Evolutionary conservation across 2,888 invertebrate genomes (phyloP), one percentile per base, ranked within the genome.

Genomic region (Drosophila flavopinicola): DNA sequence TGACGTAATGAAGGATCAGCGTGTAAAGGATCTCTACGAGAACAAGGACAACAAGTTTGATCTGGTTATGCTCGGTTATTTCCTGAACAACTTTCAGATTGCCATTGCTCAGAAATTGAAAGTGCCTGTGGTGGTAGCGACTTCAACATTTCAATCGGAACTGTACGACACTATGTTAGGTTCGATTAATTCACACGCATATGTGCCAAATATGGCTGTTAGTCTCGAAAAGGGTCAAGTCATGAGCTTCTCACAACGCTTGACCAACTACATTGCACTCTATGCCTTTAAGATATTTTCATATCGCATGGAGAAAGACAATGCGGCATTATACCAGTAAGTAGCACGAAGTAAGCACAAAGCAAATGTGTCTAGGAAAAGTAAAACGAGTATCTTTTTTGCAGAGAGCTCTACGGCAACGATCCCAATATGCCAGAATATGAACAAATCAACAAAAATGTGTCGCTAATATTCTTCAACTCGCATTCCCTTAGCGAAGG

Each of bases 21-120:
- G 73, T 0, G 85, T 90, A 9, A 78, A 53, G 5, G 56, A 68
- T 5, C 66, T 90, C 0, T 88, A 90, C 23, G 82, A 88, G 2
- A 84, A 88, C 51, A 53, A 75, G 0, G 78, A 73, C 25, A 88
- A 82, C n/a, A 73, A 83, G 27, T 84, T 83, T 33, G 90, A 90
- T 68, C 72, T 91, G 32, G 85, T 90, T 1, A 74, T 90, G 13
- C 6, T 88, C n/a, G 91, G 90, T 0, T 89, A 75, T 56, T 88
- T 90, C 24, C 56, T 90, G 39, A 90, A 89, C 39, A 79, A 77
- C 3, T 88, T 83, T 11, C 78, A 86, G 51, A 33, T 87, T 1
- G 88, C 82, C 1, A 67, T 88, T 1, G 89, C 85, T 0, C 85
- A 85, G 0, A 88, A 89, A 30, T 78, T 90, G 0, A 89, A 89